phyloP scores from a whole-genome alignment of 1,140 invertebrate species.

The Lasioglossum albipes region DNA sequence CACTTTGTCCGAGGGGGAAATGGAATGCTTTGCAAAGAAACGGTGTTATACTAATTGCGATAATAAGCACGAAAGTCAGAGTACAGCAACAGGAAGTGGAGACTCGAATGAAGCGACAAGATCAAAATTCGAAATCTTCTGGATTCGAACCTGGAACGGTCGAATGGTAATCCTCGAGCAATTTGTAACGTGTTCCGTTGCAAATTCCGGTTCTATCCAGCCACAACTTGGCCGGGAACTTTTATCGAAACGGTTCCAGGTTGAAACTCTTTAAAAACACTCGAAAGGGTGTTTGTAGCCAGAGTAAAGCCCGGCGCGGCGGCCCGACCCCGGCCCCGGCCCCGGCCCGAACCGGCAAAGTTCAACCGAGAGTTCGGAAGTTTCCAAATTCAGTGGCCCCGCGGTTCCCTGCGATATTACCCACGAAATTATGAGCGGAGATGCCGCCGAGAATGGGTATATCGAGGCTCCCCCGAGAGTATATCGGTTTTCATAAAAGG shows the following conservation, averaged over 20 bases:
- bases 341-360: neutral
- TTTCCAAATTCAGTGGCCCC: constrained; percentile 25
- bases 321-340: too few species aligned
- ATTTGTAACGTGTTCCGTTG: too few species aligned
- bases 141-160: too few species aligned
- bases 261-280: constrained; percentile 30
- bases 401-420: constrained; percentile 36
- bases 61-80: too few species aligned
- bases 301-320: neutral
- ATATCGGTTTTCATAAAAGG: constrained; percentile 38
- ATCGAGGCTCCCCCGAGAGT: constrained; percentile 4
- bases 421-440: constrained; percentile 39
- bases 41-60: too few species aligned
- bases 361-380: constrained; percentile 29
- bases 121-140: too few species aligned
- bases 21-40: too few species aligned
- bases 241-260: constrained; percentile 20
- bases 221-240: constrained; percentile 7
- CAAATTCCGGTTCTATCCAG: too few species aligned
- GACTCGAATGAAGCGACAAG: too few species aligned
- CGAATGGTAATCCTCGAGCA: too few species aligned
- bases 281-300: constrained; percentile 29
- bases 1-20: too few species aligned
- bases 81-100: too few species aligned
- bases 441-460: constrained; percentile 23